These are phyloP conservation scores for Basileuterus tristriatus DNA, from an alignment of 2,797 vertebrate species.

Conservation along the genomic window DNA sequence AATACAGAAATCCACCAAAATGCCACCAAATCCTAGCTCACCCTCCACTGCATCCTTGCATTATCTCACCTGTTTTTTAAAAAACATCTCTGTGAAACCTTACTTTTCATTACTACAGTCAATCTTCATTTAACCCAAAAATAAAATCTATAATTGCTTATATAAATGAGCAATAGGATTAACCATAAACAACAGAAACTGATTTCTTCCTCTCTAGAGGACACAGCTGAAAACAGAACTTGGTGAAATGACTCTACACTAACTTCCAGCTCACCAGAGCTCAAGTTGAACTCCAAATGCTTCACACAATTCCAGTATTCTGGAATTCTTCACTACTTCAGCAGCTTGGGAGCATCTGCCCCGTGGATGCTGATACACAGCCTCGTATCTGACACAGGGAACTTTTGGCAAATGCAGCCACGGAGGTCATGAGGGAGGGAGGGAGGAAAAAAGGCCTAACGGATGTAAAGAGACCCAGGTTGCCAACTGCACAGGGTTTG, in stretches of 20 bases:
- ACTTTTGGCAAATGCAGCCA: neutral
- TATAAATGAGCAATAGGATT: neutral
- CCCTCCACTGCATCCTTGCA: neutral
- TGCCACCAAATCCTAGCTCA: neutral
- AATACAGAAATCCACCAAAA: neutral
- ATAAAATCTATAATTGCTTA: neutral
- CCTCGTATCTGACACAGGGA: neutral
- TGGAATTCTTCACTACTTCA: neutral
- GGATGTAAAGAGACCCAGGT: neutral
- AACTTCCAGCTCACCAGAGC: neutral
- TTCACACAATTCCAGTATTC: neutral
- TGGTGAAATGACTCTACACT: neutral
- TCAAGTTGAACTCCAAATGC: neutral
- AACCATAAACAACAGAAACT: neutral
- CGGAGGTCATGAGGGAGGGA: neutral
- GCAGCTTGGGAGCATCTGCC: neutral
- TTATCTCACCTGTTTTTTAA: neutral
- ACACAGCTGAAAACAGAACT: neutral
- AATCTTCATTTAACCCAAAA: neutral
- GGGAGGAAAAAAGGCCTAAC: neutral
- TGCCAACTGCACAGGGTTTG: slow-evolving; percentile 13
- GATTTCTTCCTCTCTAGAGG: neutral
- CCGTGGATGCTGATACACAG: neutral
- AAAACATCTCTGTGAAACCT: neutral
- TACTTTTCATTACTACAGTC: neutral